Conservation (phyloP, 2,113 vertebrate genomes). For the Xyrauchen texanus region DNA sequence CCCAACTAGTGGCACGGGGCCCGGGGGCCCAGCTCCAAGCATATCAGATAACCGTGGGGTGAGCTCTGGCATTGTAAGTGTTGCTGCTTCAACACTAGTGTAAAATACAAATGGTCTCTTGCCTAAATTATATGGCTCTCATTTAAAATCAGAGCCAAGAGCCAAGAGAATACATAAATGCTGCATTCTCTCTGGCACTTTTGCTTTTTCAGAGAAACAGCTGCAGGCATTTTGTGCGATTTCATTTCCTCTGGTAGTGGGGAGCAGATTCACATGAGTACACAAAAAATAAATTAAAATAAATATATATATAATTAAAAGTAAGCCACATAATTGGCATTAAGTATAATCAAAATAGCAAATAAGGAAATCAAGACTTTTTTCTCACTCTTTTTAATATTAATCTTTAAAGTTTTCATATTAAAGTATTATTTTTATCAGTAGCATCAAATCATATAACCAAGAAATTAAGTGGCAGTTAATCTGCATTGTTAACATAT, state of each 20-base stretch:
- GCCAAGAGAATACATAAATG: no score
- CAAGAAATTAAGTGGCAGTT: neutral
- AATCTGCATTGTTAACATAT: no score
- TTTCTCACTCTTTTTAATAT: neutral
- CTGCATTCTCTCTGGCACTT: slow-evolving; percentile 26
- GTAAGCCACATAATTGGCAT: no score
- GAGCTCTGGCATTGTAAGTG: slow-evolving; percentile 57
- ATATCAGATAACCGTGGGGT: slow-evolving; percentile 53
- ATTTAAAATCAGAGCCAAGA: slow-evolving; percentile 41
- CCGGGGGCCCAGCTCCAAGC: slow-evolving; percentile 14
- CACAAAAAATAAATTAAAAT: no score
- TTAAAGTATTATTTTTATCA: neutral
- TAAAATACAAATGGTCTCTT: slow-evolving; percentile 56
- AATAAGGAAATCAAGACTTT: neutral
- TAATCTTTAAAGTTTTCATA: no score
- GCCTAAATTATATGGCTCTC: slow-evolving; percentile 59
- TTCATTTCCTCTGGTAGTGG: slow-evolving; percentile 10
- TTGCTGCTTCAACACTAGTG: slow-evolving; percentile 54
- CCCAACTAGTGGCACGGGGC: neutral
- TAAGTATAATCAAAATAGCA: no score
- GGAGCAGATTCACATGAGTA: neutral
- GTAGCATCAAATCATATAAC: neutral
- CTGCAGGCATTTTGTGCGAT: slow-evolving; percentile 11
- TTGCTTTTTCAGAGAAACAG: slow-evolving; percentile 15
- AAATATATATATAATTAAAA: no score